Conservation (phyloP, 2,888 invertebrate genomes). For the Eristalinus sepulchralis region DNA sequence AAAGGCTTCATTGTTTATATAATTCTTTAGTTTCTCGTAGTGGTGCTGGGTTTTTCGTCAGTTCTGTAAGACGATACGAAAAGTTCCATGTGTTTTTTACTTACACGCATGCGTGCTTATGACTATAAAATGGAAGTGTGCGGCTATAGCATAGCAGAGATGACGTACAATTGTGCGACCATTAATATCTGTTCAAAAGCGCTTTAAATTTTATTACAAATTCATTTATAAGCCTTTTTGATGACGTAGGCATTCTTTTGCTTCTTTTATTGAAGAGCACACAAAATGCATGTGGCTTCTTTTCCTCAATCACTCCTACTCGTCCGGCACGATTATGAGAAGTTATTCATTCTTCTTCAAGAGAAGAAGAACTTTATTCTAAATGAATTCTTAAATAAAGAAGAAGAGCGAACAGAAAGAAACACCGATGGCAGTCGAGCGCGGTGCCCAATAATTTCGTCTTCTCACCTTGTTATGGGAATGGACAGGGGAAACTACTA, state of each 20-base stretch:
- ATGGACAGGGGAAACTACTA: constrained; percentile 64
- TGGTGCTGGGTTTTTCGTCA: constrained; percentile 17
- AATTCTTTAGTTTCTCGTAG: constrained; percentile 46
- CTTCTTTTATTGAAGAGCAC: too few relatives aligned
- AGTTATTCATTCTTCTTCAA: constrained; percentile 34
- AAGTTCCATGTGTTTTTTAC: not conserved
- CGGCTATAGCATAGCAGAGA: not conserved
- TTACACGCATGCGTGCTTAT: not conserved
- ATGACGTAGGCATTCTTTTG: too few relatives aligned
- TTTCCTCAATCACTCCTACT: constrained; percentile 1
- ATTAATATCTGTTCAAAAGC: not conserved
- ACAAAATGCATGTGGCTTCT: constrained; percentile 30
- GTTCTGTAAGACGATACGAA: constrained; percentile 31
- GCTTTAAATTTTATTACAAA: not conserved
- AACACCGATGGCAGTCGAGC: constrained; percentile 20
- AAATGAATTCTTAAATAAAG: constrained; percentile 29
- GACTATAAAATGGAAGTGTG: not conserved
- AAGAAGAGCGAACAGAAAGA: not conserved
- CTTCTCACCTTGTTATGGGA: constrained; percentile 70
- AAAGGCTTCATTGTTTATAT: constrained; percentile 52
- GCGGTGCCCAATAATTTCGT: constrained; percentile 65
- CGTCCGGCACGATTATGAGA: constrained; percentile 42
- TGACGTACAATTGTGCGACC: not conserved
- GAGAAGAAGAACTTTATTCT: constrained; percentile 14
- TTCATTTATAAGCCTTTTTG: not conserved